phyloP scores from a whole-genome alignment of 1,140 invertebrate genomes.

The Halesus radiatus region DNA sequence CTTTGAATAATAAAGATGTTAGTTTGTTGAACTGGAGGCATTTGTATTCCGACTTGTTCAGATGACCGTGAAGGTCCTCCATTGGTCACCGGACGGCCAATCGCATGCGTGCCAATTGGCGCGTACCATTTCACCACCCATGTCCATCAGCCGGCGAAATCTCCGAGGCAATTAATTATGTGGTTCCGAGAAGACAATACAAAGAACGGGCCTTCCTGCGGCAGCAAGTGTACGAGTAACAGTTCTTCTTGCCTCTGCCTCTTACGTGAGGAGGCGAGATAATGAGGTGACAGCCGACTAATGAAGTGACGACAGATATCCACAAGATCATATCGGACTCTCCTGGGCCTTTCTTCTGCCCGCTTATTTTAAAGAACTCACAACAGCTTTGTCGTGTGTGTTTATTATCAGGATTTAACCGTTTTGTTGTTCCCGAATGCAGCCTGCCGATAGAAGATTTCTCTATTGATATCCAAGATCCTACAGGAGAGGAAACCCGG shows the following conservation, averaged over 20 bases:
- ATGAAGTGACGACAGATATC: no score
- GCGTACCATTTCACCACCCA: conserved; percentile 30
- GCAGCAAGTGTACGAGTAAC: conserved; percentile 1
- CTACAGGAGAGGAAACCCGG: no score
- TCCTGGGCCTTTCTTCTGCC: no score
- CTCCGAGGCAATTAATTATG: conserved; percentile 23
- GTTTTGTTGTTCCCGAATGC: no score
- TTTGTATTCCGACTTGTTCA: conserved; percentile 31
- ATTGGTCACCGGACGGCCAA: conserved; percentile 23
- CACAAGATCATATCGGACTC: no score
- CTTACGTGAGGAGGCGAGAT: no score
- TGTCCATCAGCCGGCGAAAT: conserved; percentile 20
- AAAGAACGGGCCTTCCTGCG: neutral
- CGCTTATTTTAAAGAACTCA: no score
- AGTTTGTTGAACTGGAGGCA: conserved; percentile 37
- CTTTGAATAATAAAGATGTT: conserved; percentile 38
- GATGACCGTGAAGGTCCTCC: conserved; percentile 20
- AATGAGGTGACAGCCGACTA: no score
- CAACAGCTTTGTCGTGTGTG: no score
- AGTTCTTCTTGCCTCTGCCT: neutral
- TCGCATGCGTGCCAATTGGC: conserved; percentile 28
- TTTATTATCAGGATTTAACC: no score
- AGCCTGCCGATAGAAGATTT: no score
- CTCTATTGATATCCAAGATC: no score
- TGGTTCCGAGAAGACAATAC: conserved; percentile 21